Evolutionary conservation across 2,888 invertebrate genomes (phyloP).

Genomic region (Encarsia formosa): DNA sequence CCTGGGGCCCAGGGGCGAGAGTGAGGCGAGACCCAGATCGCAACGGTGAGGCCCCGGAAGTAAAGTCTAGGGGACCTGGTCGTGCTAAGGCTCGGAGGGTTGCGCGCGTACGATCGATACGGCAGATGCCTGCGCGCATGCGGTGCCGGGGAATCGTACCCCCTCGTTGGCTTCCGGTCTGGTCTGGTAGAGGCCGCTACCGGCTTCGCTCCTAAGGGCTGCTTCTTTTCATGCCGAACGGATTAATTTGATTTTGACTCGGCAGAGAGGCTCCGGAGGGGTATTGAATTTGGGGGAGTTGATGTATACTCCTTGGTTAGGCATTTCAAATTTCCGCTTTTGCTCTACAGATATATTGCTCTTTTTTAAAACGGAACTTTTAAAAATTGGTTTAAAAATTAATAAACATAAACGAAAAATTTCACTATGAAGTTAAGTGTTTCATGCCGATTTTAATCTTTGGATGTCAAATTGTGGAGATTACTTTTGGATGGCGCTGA

Average conservation of each 20-base stretch:
- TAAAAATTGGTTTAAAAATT: too few species aligned
- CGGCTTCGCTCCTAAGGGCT: slow-evolving; percentile 11
- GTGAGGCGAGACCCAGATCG: neutral
- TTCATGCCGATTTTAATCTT: too few species aligned
- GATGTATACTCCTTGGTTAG: too few species aligned
- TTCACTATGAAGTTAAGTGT: too few species aligned
- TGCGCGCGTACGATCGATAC: slow-evolving; percentile 46
- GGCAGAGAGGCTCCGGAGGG: too few species aligned
- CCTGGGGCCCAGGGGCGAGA: slow-evolving; percentile 45
- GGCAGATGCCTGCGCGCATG: slow-evolving; percentile 50
- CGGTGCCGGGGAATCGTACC: slow-evolving; percentile 23
- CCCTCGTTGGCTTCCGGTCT: slow-evolving; percentile 8
- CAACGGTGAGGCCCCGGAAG: neutral
- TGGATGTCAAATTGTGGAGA: too few species aligned
- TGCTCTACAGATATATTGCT: too few species aligned
- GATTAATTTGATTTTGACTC: neutral
- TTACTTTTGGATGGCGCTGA: too few species aligned
- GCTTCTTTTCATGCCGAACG: neutral
- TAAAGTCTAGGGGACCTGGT: neutral
- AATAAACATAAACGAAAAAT: too few species aligned
- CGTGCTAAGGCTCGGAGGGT: neutral
- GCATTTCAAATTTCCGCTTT: too few species aligned
- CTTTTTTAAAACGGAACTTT: too few species aligned
- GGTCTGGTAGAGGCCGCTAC: slow-evolving; percentile 37
- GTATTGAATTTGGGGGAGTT: too few species aligned